phyloP scores from a whole-genome alignment of 2,113 vertebrate species.

The Clarias batrachus region DNA sequence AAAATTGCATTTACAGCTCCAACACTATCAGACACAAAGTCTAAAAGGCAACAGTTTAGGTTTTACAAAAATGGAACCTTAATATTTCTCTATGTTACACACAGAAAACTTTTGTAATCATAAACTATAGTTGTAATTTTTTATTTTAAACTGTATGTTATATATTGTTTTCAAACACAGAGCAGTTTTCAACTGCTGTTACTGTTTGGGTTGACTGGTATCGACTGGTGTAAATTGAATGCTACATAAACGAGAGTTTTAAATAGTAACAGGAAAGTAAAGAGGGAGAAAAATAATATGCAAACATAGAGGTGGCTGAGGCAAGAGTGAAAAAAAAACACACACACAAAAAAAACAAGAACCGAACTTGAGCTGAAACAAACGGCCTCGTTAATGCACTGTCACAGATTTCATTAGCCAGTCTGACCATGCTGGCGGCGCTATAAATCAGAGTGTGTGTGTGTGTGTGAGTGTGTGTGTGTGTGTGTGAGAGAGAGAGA shows the following conservation, averaged over 20 bases:
- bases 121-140: neutral
- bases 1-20: slow-evolving; percentile 12
- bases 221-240: slow-evolving; percentile 19
- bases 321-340: slow-evolving; percentile 28
- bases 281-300: slow-evolving; percentile 33
- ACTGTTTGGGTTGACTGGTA: slow-evolving; percentile 2
- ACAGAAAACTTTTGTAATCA: slow-evolving; percentile 10
- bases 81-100: slow-evolving; percentile 2
- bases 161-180: neutral
- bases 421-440: slow-evolving; percentile 68
- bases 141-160: neutral
- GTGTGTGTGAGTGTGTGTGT: neutral
- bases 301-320: slow-evolving; percentile 50
- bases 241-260: slow-evolving; percentile 16
- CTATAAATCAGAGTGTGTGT: slow-evolving; percentile 73
- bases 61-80: neutral
- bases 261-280: neutral
- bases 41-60: slow-evolving; percentile 17
- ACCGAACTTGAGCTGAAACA: slow-evolving; percentile 73
- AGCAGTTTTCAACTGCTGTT: slow-evolving; percentile 4
- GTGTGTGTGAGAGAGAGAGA: slow-evolving; percentile 1
- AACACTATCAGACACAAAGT: slow-evolving; percentile 11
- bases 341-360: slow-evolving; percentile 48
- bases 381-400: slow-evolving; percentile 83
- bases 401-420: slow-evolving; percentile 84